Conservation (phyloP, 1,140 invertebrate genomes). For the Procambarus clarkii region DNA sequence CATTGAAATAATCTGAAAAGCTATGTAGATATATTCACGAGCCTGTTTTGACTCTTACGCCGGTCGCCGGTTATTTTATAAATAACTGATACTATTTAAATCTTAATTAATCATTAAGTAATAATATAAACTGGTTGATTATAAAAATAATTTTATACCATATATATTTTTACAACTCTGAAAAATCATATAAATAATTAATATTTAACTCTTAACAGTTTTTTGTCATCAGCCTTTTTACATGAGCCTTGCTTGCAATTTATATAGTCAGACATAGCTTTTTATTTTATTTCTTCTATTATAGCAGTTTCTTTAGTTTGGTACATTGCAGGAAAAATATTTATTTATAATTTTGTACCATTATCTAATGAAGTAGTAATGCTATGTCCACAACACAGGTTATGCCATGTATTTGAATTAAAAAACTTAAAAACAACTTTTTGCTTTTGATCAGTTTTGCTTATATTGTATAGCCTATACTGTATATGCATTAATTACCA, state of each 20-base stretch:
- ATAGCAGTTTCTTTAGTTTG: not conserved
- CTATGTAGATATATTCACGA: not conserved
- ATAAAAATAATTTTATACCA: not conserved
- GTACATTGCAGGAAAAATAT: not conserved
- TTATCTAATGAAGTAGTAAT: too few species aligned
- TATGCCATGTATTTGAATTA: too few species aligned
- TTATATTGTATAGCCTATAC: too few species aligned
- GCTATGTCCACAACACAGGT: too few species aligned
- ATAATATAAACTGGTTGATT: too few species aligned
- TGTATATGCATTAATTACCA: too few species aligned
- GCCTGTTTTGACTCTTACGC: not conserved
- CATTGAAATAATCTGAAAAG: slow-evolving; percentile 19
- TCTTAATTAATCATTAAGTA: too few species aligned
- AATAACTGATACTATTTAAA: not conserved
- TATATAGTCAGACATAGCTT: not conserved
- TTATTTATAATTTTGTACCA: too few species aligned
- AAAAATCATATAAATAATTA: not conserved
- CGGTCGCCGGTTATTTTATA: not conserved
- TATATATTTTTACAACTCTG: not conserved
- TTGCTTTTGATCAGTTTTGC: too few species aligned
- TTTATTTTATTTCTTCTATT: not conserved
- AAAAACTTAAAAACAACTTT: too few species aligned
- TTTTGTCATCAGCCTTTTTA: not conserved
- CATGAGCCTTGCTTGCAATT: not conserved
- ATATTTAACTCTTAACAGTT: not conserved